These are phyloP conservation scores for Drosophila ambigua DNA, from an alignment of 1,140 invertebrate genomes.

Conservation along the genomic window DNA sequence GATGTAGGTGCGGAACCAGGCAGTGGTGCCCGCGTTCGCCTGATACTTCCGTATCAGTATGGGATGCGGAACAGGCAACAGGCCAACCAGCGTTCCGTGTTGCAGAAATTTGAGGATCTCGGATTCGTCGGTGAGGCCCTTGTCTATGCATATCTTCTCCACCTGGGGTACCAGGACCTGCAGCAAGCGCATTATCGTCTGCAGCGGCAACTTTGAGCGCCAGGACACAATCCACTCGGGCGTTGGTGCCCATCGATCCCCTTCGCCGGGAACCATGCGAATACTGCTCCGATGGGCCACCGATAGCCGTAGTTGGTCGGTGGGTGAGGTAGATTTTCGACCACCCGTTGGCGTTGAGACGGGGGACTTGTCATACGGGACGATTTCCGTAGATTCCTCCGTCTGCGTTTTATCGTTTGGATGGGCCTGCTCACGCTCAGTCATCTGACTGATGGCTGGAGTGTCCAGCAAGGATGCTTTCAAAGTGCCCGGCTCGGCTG, in stretches of 20 bases:
- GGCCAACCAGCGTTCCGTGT: slow-evolving; percentile 98
- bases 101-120: slow-evolving; percentile 99
- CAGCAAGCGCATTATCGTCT: slow-evolving; percentile 99
- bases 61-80: slow-evolving; percentile 99
- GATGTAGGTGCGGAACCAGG: slow-evolving; percentile 99
- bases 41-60: slow-evolving; percentile 99
- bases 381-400: slow-evolving; percentile 52
- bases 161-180: slow-evolving; percentile 99
- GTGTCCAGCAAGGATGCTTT: slow-evolving; percentile 95
- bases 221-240: slow-evolving; percentile 98
- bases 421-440: slow-evolving; percentile 95
- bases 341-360: slow-evolving; percentile 37
- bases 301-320: slow-evolving; percentile 71
- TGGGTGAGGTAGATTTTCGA: slow-evolving; percentile 59
- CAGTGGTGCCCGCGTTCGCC: slow-evolving; percentile 98
- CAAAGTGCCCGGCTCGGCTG: slow-evolving; percentile 95
- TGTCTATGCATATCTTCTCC: slow-evolving; percentile 99
- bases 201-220: slow-evolving; percentile 98
- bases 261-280: slow-evolving; percentile 71
- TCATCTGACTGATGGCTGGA: slow-evolving; percentile 93
- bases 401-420: slow-evolving; percentile 83
- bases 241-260: slow-evolving; percentile 90
- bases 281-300: slow-evolving; percentile 81
- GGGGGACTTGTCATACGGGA: slow-evolving; percentile 53
- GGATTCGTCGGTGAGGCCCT: slow-evolving; percentile 99